Evolutionary conservation across 2,113 vertebrate species (phyloP), one percentile per base, ranked within the genome.

Genomic region (Nycticebus coucang): DNA sequence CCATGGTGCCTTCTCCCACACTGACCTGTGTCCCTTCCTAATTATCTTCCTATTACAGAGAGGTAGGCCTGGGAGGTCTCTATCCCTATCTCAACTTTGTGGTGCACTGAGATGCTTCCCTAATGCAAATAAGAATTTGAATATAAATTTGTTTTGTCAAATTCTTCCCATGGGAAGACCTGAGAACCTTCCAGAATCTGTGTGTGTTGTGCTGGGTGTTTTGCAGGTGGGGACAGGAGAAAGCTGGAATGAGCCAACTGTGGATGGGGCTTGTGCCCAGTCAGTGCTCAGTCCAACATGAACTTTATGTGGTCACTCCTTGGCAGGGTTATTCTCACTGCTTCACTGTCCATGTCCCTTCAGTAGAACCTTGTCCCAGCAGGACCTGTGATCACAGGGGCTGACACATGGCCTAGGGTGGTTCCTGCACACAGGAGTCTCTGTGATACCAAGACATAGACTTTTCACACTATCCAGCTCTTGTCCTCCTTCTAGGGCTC

Each of bases 331-430:
- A 35, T 41, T 14, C 50, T 84, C 22, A 55, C 81, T 15, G 69
- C 8, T 53, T 9, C 0, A 4, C 18, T 28, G 24, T 66, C 55
- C 26, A 78, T 80, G 45, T 83, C 19, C 79, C 10, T 17, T 64
- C 8, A 59, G 41, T 33, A 19, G 74, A 37, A n/a, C 5, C 8
- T 10, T 50, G 45, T 50, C 45, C 45, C 45, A 50, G 45, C 45
- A 50, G 45, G 45, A 50, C 45, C 45, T 75, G 50, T 33, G 68
- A 68, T 50, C 45, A 50, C 66, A 66, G 35, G 21, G n/a, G 5
- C 35, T 14, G 7, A 4, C 21, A 30, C 3, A 10, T 78, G 21
- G 4, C 4, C 77, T 5, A 30, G 50, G 21, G 7, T 0, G 0
- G 17, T 12, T 28, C 12, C 26, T 50, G 19, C 6, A 22, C n/a